A percentile compares a stretch with the other conserved stretches of the same genome.
phyloP scores from a whole-genome alignment of 2,113 vertebrate genomes.

The Gallinago undulata region DNA sequence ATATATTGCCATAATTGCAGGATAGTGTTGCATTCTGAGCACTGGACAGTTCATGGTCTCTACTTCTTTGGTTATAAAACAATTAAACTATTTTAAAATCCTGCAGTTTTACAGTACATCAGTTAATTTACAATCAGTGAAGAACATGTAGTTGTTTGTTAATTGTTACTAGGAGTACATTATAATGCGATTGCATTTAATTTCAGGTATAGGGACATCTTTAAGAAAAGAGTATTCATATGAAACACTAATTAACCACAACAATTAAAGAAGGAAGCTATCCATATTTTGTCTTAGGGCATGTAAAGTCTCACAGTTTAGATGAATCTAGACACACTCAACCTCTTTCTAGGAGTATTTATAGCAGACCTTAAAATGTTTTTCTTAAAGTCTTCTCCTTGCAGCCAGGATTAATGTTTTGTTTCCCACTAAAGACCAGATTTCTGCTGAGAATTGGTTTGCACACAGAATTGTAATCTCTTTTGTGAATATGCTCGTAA shows the following conservation, averaged over 20 bases:
- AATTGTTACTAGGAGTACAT: slow-evolving; percentile 1
- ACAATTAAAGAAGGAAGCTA: background rate
- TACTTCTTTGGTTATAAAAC: slow-evolving; percentile 17
- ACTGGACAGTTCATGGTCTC: background rate
- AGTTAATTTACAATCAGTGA: slow-evolving; percentile 12
- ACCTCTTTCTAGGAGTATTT: background rate
- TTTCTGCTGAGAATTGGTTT: slow-evolving; percentile 21
- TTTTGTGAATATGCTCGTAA: background rate
- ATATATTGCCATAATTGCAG: slow-evolving; percentile 33
- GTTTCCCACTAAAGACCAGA: background rate
- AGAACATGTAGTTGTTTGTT: slow-evolving; percentile 18
- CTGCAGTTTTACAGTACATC: background rate
- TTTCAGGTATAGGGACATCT: background rate
- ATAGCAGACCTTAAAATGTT: background rate
- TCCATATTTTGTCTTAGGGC: background rate
- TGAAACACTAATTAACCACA: slow-evolving; percentile 7
- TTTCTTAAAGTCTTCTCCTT: slow-evolving; percentile 25
- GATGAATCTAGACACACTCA: background rate
- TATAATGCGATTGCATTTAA: background rate
- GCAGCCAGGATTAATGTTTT: slow-evolving; percentile 28
- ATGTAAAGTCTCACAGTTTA: background rate
- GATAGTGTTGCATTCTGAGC: slow-evolving; percentile 27
- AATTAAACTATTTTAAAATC: slow-evolving; percentile 28
- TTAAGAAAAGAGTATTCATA: background rate
- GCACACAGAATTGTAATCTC: background rate